A percentile compares a stretch with the other conserved stretches of the same genome.
Evolutionary conservation across 1,140 invertebrate species (phyloP).

Genomic region (Diuraphis noxia): DNA sequence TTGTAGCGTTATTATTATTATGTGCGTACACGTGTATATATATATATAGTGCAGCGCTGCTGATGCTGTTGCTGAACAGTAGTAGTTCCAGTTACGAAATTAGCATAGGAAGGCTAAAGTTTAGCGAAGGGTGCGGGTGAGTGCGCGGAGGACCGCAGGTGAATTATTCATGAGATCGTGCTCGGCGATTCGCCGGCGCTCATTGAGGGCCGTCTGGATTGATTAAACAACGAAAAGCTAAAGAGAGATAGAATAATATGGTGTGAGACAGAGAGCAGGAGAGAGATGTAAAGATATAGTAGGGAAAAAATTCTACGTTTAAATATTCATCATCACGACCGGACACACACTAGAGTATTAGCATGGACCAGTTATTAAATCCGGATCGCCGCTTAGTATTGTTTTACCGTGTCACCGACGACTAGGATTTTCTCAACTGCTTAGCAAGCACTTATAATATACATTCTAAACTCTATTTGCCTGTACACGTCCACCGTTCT

Average conservation of each 20-base stretch:
- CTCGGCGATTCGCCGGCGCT: conserved; percentile 48
- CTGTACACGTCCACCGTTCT: background rate
- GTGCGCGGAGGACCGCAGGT: background rate
- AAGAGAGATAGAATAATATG: background rate
- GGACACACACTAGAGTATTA: conserved; percentile 48
- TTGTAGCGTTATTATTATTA: conserved; percentile 22
- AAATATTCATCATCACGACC: conserved; percentile 54
- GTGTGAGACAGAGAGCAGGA: background rate
- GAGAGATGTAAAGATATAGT: background rate
- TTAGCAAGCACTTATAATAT: conserved; percentile 20
- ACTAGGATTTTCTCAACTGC: conserved; percentile 26
- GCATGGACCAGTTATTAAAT: conserved; percentile 53
- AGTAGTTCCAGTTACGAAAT: conserved; percentile 33
- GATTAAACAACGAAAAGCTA: conserved; percentile 46
- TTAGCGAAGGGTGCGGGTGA: conserved; percentile 16
- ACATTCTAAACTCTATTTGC: background rate
- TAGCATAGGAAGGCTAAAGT: conserved; percentile 49
- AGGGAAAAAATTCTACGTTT: conserved; percentile 32
- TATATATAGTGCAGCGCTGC: background rate
- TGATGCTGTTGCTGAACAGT: background rate
- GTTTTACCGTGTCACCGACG: conserved; percentile 47
- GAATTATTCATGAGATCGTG: conserved; percentile 53
- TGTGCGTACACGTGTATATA: background rate
- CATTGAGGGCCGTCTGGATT: conserved; percentile 48
- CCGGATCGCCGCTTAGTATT: conserved; percentile 49